phyloP scores from a whole-genome alignment of 2,113 vertebrate species.

The Girardinichthys multiradiatus region DNA sequence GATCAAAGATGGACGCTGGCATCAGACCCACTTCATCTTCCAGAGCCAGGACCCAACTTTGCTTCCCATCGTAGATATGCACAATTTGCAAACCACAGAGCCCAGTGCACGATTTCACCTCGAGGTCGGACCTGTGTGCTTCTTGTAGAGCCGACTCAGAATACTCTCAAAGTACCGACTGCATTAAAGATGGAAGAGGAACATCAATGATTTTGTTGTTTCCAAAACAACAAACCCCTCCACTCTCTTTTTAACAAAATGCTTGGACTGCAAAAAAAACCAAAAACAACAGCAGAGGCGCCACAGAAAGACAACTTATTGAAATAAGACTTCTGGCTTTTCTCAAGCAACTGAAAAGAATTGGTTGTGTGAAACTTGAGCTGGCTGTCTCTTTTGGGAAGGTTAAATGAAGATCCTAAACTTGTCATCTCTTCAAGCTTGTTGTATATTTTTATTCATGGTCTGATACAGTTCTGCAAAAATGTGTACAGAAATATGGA shows the following conservation, averaged over 20 bases:
- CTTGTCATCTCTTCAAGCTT: slow-evolving; percentile 42
- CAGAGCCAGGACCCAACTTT: slow-evolving; percentile 89
- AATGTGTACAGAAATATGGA: slow-evolving; percentile 48
- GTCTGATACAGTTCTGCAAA: slow-evolving; percentile 37
- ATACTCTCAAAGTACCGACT: slow-evolving; percentile 15
- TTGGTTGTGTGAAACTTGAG: slow-evolving; percentile 40
- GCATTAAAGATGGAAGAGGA: neutral
- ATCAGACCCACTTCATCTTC: slow-evolving; percentile 89
- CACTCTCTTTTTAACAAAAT: slow-evolving; percentile 41
- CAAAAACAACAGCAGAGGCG: slow-evolving; percentile 21
- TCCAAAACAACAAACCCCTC: slow-evolving; percentile 5
- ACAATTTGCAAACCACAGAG: slow-evolving; percentile 83
- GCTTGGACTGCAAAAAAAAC: slow-evolving; percentile 67
- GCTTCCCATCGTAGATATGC: slow-evolving; percentile 88
- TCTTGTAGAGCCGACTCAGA: slow-evolving; percentile 78
- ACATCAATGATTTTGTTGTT: slow-evolving; percentile 2
- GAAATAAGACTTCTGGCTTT: slow-evolving; percentile 50
- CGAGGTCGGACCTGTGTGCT: slow-evolving; percentile 94
- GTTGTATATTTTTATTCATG: slow-evolving; percentile 71
- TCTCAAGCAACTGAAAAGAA: slow-evolving; percentile 54
- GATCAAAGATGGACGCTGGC: slow-evolving; percentile 94
- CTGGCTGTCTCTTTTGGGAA: slow-evolving; percentile 34
- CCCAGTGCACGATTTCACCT: slow-evolving; percentile 87
- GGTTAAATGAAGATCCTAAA: slow-evolving; percentile 31
- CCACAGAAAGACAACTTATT: slow-evolving; percentile 24